phyloP scores from a whole-genome alignment of 2,113 vertebrate genomes.

The Hypocryptadius cinnamomeus region DNA sequence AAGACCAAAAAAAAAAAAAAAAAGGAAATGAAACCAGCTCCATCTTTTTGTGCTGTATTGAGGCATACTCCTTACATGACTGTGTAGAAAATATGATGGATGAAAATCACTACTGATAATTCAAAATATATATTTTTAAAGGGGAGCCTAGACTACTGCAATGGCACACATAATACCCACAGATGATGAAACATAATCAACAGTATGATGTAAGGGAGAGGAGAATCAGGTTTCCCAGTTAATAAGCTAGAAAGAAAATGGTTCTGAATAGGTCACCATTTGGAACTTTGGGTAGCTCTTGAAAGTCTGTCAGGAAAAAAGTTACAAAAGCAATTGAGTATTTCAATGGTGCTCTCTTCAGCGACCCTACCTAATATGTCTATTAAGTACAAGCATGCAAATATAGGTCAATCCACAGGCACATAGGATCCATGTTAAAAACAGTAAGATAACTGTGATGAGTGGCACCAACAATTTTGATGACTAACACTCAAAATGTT shows the following conservation, averaged over 20 bases:
- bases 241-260: constrained; percentile 38
- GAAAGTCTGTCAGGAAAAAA: constrained; percentile 51
- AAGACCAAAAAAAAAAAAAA: constrained; percentile 31
- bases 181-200: constrained; percentile 33
- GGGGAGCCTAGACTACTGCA: constrained; percentile 51
- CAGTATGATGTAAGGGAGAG: constrained; percentile 6
- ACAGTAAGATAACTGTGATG: constrained; percentile 75
- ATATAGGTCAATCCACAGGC: constrained; percentile 77
- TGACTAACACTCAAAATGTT: constrained; percentile 70
- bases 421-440: constrained; percentile 76
- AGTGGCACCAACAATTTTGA: constrained; percentile 71
- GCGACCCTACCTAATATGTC: constrained; percentile 72
- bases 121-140: constrained; percentile 37
- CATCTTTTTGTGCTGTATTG: constrained; percentile 50
- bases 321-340: constrained; percentile 50
- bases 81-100: constrained; percentile 31
- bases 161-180: constrained; percentile 52
- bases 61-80: constrained; percentile 49
- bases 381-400: constrained; percentile 81
- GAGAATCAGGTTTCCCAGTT: constrained; percentile 33
- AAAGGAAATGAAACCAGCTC: constrained; percentile 52
- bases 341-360: constrained; percentile 73
- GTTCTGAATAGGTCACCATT: constrained; percentile 68
- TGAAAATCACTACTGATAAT: constrained; percentile 25
- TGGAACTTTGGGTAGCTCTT: constrained; percentile 62